These are phyloP conservation scores for Acanthisitta chloris DNA, from an alignment of 2,113 vertebrate species.

Conservation along the genomic window DNA sequence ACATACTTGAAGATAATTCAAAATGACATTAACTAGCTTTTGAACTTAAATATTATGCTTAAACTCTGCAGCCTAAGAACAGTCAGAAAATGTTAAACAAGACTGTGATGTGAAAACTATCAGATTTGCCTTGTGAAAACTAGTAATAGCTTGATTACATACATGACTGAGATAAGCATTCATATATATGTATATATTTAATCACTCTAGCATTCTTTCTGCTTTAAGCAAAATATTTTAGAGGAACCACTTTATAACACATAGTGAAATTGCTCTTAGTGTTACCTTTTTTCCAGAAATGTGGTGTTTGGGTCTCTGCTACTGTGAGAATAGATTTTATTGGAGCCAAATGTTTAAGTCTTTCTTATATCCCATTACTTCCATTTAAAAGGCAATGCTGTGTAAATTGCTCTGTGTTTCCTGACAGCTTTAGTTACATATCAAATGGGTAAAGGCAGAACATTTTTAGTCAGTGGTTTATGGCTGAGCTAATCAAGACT, in stretches of 20 bases:
- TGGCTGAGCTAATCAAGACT: slow-evolving; percentile 33
- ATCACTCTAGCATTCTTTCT: background rate
- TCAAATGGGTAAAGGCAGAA: slow-evolving; percentile 36
- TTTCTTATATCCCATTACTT: slow-evolving; percentile 50
- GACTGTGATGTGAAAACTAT: background rate
- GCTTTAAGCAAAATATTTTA: background rate
- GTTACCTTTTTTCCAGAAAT: background rate
- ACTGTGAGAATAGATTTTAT: background rate
- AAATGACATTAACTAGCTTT: background rate
- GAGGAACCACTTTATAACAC: background rate
- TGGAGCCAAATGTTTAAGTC: slow-evolving; percentile 7
- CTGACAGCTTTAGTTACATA: slow-evolving; percentile 54
- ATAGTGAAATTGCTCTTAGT: background rate
- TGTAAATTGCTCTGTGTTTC: slow-evolving; percentile 54
- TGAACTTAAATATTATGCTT: slow-evolving; percentile 6
- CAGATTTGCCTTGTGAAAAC: background rate
- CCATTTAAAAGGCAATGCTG: slow-evolving; percentile 33
- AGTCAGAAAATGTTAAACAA: slow-evolving; percentile 14
- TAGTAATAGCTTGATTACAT: background rate
- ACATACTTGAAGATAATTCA: slow-evolving; percentile 1
- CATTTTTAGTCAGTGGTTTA: slow-evolving; percentile 32
- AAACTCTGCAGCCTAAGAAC: background rate
- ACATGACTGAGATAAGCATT: background rate
- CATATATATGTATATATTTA: background rate
- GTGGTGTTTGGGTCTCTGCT: background rate